Percentiles rank a stretch among this genome's conserved stretches.
Evolutionary conservation across 1,140 invertebrate species (phyloP).

Genomic region (Aphelinus certus): DNA sequence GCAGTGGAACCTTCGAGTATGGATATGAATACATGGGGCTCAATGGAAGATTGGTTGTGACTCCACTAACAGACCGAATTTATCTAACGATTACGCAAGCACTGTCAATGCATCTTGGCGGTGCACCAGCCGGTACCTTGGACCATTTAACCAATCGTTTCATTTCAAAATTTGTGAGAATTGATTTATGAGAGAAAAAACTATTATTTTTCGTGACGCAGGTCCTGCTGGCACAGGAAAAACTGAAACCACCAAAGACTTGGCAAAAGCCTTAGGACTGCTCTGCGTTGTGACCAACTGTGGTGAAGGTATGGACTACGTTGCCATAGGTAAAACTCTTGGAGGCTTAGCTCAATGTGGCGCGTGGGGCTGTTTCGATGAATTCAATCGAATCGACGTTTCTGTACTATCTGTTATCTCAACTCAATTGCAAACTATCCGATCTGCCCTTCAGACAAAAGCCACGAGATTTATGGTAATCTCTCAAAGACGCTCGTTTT

Average conservation of each 20-base stretch:
- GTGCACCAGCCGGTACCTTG: slow-evolving; percentile 78
- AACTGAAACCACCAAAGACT: slow-evolving; percentile 90
- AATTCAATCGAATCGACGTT: slow-evolving; percentile 91
- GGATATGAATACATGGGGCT: slow-evolving; percentile 95
- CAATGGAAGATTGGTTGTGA: slow-evolving; percentile 89
- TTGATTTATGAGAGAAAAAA: background rate
- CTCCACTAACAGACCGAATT: slow-evolving; percentile 90
- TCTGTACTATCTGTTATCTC: slow-evolving; percentile 92
- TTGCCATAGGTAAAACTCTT: slow-evolving; percentile 85
- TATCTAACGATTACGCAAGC: slow-evolving; percentile 93
- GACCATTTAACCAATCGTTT: background rate
- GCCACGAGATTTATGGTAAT: slow-evolving; percentile 76
- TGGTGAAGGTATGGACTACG: slow-evolving; percentile 90
- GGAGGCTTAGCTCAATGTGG: slow-evolving; percentile 79
- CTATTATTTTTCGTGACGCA: slow-evolving; percentile 43
- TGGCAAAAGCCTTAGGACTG: slow-evolving; percentile 87
- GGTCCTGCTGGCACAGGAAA: slow-evolving; percentile 88
- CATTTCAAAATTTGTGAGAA: background rate
- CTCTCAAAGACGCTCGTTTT: no score
- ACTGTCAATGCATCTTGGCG: slow-evolving; percentile 86
- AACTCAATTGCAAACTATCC: slow-evolving; percentile 87
- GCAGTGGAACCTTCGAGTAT: slow-evolving; percentile 87
- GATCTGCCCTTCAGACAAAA: slow-evolving; percentile 81
- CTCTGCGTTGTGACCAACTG: slow-evolving; percentile 92
- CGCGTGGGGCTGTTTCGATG: slow-evolving; percentile 91